Conservation (phyloP, 2,888 invertebrate genomes). For the Drosophila borealis region DNA sequence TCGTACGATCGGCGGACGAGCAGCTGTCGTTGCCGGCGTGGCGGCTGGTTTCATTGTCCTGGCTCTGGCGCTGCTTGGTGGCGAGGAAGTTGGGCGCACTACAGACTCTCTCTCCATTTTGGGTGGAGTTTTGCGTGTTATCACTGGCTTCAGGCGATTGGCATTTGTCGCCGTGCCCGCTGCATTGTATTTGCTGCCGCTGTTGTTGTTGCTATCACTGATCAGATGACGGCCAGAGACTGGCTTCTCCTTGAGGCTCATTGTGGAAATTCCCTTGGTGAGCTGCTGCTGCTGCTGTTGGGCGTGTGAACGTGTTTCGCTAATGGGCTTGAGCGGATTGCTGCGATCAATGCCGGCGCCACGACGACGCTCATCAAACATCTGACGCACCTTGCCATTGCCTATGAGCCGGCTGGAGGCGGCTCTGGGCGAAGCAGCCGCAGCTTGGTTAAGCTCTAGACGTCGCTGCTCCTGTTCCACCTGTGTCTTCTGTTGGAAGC, state of each 20-base stretch:
- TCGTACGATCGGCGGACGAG: conserved; percentile 9
- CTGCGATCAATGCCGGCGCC: conserved; percentile 92
- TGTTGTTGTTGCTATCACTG: conserved; percentile 67
- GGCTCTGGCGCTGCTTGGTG: conserved; percentile 23
- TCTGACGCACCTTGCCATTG: conserved; percentile 89
- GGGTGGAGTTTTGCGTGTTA: conserved; percentile 81
- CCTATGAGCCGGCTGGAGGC: conserved; percentile 62
- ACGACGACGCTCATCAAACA: conserved; percentile 93
- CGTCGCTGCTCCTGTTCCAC: conserved; percentile 92
- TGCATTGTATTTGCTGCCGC: conserved; percentile 44
- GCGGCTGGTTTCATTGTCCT: conserved; percentile 3
- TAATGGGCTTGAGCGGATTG: conserved; percentile 92
- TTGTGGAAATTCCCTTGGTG: conserved; percentile 66
- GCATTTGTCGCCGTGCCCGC: conserved; percentile 36
- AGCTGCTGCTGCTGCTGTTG: conserved; percentile 39
- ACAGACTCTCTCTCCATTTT: conserved; percentile 25
- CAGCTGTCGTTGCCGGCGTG: conserved; percentile 2
- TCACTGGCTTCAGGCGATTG: conserved; percentile 82
- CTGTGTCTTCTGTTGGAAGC: conserved; percentile 93
- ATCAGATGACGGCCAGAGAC: conserved; percentile 16
- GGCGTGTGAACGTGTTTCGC: conserved; percentile 75
- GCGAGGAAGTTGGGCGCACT: conserved; percentile 16
- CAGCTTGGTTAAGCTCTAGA: conserved; percentile 86
- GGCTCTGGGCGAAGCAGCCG: conserved; percentile 18
- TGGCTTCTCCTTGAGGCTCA: conserved; percentile 64